phyloP scores from a whole-genome alignment of 2,797 vertebrate species.

The Pteronotus mesoamericanus region DNA sequence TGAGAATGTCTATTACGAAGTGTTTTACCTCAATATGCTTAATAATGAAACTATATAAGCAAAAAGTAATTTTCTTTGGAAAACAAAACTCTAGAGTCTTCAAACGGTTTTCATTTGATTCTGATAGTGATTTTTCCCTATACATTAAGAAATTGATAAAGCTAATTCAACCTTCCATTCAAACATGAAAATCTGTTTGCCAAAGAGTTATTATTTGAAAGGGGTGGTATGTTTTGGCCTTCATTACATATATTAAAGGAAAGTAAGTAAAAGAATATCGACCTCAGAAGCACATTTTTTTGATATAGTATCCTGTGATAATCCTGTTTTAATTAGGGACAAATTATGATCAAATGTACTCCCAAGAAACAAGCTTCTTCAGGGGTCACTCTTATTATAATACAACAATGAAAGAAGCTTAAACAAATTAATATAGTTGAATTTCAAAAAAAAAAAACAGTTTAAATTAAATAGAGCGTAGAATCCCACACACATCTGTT shows the following conservation, averaged over 20 bases:
- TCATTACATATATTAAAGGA: neutral
- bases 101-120: neutral
- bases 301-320: neutral
- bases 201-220: conserved; percentile 32
- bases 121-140: conserved; percentile 6
- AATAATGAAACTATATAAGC: neutral
- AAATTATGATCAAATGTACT: neutral
- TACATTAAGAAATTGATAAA: neutral
- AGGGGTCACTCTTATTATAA: neutral
- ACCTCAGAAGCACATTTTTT: conserved; percentile 13
- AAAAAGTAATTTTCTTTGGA: neutral
- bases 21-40: neutral
- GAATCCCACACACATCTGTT: neutral
- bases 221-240: neutral
- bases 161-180: conserved; percentile 33
- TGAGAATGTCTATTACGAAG: neutral
- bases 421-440: neutral
- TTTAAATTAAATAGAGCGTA: neutral
- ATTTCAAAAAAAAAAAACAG: neutral
- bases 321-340: conserved; percentile 47
- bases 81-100: conserved; percentile 6
- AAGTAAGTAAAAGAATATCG: conserved; percentile 1
- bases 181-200: conserved; percentile 39
- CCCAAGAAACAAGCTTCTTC: conserved; percentile 27
- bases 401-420: neutral